These are phyloP conservation scores for Varanus salvator DNA, from an alignment of 2,113 vertebrate species.

Conservation along the genomic window DNA sequence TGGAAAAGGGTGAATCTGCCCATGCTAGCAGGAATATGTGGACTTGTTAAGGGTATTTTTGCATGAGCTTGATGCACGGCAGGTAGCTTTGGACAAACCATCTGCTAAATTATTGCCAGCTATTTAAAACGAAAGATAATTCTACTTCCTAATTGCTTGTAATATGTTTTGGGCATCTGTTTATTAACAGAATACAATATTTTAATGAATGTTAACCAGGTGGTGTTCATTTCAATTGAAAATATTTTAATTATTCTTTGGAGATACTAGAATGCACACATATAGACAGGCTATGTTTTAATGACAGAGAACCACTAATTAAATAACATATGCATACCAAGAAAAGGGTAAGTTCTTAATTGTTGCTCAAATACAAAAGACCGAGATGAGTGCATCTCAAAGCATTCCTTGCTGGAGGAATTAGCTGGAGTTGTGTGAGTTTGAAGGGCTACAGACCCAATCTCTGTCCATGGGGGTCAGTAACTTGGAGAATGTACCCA, in stretches of 20 bases:
- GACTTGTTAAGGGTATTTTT: background rate
- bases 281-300: constrained; percentile 7
- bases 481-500: background rate
- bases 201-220: constrained; percentile 34
- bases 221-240: constrained; percentile 16
- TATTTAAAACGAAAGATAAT: background rate
- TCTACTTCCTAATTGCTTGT: constrained; percentile 5
- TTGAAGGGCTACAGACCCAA: background rate
- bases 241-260: constrained; percentile 52
- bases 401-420: background rate
- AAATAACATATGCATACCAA: background rate
- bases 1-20: background rate
- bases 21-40: background rate
- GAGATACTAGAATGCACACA: background rate
- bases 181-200: constrained; percentile 33
- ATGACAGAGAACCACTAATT: background rate
- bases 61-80: background rate
- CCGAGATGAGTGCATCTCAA: background rate
- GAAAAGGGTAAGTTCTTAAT: background rate
- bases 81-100: constrained; percentile 16
- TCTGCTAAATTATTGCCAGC: constrained; percentile 22
- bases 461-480: background rate
- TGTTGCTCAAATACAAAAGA: background rate
- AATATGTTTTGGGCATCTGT: background rate
- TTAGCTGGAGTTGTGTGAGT: background rate